A percentile compares a stretch with the other conserved stretches of the same genome.
Conservation (phyloP, 2,797 vertebrate species). For the Hirundo rustica region DNA sequence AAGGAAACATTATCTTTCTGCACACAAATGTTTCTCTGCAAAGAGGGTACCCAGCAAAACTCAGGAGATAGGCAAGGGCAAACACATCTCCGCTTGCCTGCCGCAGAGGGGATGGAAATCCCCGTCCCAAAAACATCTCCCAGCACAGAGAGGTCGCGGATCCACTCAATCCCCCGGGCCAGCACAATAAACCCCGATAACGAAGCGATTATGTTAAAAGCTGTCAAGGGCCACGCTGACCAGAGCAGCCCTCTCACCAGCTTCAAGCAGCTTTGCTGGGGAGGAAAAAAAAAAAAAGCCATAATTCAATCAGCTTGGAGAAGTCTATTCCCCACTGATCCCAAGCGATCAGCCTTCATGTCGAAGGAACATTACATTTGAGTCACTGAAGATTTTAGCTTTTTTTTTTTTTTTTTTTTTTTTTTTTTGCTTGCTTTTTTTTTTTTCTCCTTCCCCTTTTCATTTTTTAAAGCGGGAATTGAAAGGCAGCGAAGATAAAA, state of each 20-base stretch:
- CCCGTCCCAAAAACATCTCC: not conserved
- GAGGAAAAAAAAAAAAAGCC: not conserved
- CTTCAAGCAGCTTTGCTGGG: constrained; percentile 57
- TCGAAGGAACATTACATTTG: constrained; percentile 25
- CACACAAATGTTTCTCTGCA: not conserved
- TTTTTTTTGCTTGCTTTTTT: not conserved
- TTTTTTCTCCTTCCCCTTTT: not conserved
- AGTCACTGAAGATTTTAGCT: not conserved
- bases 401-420: not conserved
- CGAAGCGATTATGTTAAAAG: constrained; percentile 1
- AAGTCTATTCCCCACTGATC: constrained; percentile 45
- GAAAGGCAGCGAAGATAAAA: constrained; percentile 57
- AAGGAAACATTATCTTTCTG: not conserved
- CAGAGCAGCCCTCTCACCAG: constrained; percentile 45
- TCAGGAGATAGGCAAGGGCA: not conserved
- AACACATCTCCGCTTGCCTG: not conserved
- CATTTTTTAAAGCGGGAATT: constrained; percentile 31
- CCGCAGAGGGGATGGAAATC: not conserved
- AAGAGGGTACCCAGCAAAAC: not conserved
- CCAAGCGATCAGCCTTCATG: constrained; percentile 18
- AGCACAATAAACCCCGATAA: constrained; percentile 26
- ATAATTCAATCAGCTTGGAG: constrained; percentile 59
- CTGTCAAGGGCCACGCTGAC: constrained; percentile 18
- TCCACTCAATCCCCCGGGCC: not conserved
- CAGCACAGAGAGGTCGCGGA: not conserved